Evolutionary conservation across 2,113 vertebrate genomes (phyloP).

Genomic region (Tachysurus vachellii): DNA sequence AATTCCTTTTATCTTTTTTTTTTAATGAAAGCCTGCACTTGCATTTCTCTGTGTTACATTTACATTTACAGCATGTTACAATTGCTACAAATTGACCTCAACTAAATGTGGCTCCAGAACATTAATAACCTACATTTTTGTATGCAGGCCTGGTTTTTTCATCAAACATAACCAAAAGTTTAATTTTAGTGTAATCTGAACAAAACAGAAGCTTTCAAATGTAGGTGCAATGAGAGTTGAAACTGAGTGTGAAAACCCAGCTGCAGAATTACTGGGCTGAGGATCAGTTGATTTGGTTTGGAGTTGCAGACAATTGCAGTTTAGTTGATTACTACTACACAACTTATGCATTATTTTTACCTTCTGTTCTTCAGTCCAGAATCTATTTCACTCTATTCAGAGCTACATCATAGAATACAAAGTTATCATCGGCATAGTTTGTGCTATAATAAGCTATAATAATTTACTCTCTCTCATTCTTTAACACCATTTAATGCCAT

Average conservation of each 20-base stretch:
- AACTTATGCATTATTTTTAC: neutral
- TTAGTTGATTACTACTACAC: too few species aligned
- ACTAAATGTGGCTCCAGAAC: neutral
- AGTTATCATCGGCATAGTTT: neutral
- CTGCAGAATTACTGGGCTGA: too few species aligned
- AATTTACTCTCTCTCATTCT: neutral
- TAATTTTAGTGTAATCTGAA: neutral
- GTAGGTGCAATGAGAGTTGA: neutral
- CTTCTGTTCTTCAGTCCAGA: constrained; percentile 1
- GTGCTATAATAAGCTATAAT: constrained; percentile 8
- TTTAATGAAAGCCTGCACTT: neutral
- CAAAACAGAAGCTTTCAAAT: neutral
- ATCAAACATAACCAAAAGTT: neutral
- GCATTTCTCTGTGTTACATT: neutral
- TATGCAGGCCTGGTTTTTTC: neutral
- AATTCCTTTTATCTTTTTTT: neutral
- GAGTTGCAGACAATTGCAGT: too few species aligned
- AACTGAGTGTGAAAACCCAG: neutral
- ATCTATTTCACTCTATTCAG: neutral
- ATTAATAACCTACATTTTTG: neutral
- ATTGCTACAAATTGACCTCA: neutral
- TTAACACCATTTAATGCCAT: constrained; percentile 18
- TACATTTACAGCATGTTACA: too few species aligned
- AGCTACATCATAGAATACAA: neutral
- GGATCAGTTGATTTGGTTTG: too few species aligned